Evolutionary conservation across 1,140 invertebrate genomes (phyloP).

Genomic region (Drosophila punjabiensis): DNA sequence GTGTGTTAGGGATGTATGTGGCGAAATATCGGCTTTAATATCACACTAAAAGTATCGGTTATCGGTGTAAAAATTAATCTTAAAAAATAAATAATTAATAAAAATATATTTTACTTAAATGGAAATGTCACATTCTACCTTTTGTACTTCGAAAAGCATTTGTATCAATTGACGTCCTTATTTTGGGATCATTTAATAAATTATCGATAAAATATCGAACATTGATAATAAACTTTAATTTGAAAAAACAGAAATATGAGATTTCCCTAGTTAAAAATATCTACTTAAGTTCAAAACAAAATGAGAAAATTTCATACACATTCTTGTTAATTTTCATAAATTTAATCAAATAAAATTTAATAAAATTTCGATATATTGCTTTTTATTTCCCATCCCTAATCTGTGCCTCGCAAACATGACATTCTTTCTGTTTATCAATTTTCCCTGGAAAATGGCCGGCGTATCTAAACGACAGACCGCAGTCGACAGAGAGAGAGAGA

Average conservation of each 20-base stretch:
- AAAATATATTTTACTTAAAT: too few relatives aligned
- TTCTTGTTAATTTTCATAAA: too few relatives aligned
- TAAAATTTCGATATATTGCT: neutral
- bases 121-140: neutral
- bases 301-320: too few relatives aligned
- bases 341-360: neutral
- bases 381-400: neutral
- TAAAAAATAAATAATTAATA: neutral
- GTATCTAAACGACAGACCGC: conserved; percentile 49
- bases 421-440: conserved; percentile 76
- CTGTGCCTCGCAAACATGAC: conserved; percentile 4
- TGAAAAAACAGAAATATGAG: neutral
- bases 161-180: too few relatives aligned
- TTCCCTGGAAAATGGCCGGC: conserved; percentile 39
- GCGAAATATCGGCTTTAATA: neutral
- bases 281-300: neutral
- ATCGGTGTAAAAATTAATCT: neutral
- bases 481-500: conserved; percentile 2
- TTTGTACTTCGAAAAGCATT: too few relatives aligned
- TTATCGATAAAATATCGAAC: neutral
- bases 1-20: neutral
- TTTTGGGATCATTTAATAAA: neutral
- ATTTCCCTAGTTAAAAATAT: neutral
- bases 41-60: neutral
- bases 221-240: neutral